These are phyloP conservation scores for Guaruba guarouba DNA, from an alignment of 2,113 vertebrate genomes.

Conservation along the genomic window DNA sequence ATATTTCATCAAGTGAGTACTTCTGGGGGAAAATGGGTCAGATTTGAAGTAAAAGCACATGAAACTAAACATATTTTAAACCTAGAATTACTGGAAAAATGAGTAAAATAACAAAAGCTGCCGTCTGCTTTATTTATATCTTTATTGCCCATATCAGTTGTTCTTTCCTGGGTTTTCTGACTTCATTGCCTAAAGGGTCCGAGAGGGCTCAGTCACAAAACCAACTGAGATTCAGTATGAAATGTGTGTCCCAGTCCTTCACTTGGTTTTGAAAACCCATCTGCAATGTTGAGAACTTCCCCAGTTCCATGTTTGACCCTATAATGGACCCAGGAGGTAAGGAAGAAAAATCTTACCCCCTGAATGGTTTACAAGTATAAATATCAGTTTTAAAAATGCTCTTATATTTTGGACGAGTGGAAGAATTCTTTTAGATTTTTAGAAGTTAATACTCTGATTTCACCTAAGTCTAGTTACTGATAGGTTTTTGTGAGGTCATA, in stretches of 20 bases:
- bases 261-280: neutral
- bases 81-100: slow-evolving; percentile 22
- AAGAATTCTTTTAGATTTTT: neutral
- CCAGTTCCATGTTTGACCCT: neutral
- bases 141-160: neutral
- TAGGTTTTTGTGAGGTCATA: neutral
- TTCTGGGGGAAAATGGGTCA: slow-evolving; percentile 53
- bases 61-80: neutral
- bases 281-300: neutral
- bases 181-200: neutral
- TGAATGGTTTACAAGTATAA: neutral
- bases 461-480: neutral
- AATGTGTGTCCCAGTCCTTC: neutral
- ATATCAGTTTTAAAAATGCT: neutral
- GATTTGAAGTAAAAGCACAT: slow-evolving; percentile 7
- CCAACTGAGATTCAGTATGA: neutral
- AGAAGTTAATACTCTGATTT: neutral
- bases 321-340: neutral
- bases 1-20: slow-evolving; percentile 94
- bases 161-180: neutral
- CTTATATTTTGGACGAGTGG: neutral
- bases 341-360: neutral
- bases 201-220: neutral
- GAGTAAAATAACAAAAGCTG: slow-evolving; percentile 16
- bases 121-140: neutral